Evolutionary conservation across 2,797 vertebrate species (phyloP), one percentile per base, ranked within the genome.

Genomic region (Zonotrichia albicollis): DNA sequence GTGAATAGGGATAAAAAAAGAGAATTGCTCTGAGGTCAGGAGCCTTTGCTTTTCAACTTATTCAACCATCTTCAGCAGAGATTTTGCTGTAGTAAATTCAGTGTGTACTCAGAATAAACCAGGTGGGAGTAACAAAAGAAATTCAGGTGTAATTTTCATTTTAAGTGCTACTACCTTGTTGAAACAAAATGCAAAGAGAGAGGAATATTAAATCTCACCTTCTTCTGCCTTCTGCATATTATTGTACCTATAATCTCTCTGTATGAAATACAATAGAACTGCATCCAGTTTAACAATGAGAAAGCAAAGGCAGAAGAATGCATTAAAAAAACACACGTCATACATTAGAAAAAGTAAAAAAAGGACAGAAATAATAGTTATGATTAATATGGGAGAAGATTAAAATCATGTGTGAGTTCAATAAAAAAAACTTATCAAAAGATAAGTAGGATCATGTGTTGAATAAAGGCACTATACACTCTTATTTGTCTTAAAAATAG

Each of bases 401-500:
- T 61, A 79, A 92, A 84, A 51, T 15, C 26, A 32, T 48, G 9
- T 65, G 16, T 3, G 5, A 73, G 20, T 70, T 64, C 32, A 90
- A 57, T 82, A 60, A 91, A 79, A 30, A 60, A n/a, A 26, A 32
- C 6, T 29, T 53, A 46, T 32, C 66, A 70, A 86, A 92, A 86
- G 20, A 66, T 48, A 72, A 83, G 34, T 51, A n/a, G 10, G 30
- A 60, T 79, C 57, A 54, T 58, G 25, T 76, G 42, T 54, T 87
- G 55, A 90, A 84, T 79, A 76, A 86, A 74, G 30, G 11, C 57
- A 76, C 57, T 73, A 40, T 86, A 61, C 25, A 40, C 42, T 74
- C 19, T 38, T 68, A 54, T 71, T 86, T 40, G 30, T 66, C 80
- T 84, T 93, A 91, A 94, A 96, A 94, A 95, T 90, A 96, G 60